These are phyloP conservation scores for Griposia aprilina DNA, from an alignment of 2,888 invertebrate species.

Conservation along the genomic window DNA sequence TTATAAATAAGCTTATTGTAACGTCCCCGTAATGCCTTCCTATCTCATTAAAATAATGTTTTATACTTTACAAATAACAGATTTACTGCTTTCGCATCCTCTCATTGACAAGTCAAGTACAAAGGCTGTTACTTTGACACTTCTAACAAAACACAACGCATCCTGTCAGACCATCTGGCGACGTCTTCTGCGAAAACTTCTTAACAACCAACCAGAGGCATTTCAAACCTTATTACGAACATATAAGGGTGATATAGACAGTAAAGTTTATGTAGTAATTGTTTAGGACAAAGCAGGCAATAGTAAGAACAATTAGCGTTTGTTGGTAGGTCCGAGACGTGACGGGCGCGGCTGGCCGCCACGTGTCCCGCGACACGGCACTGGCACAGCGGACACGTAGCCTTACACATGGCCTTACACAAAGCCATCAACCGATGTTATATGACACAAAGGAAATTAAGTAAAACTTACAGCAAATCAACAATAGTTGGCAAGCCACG, in stretches of 20 bases:
- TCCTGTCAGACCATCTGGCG: conserved; percentile 81
- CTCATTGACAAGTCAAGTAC: conserved; percentile 73
- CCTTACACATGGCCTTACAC: conserved; percentile 41
- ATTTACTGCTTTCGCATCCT: conserved; percentile 70
- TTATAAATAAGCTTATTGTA: conserved; percentile 28
- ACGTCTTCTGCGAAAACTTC: conserved; percentile 63
- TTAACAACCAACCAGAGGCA: conserved; percentile 24
- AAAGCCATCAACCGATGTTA: background rate
- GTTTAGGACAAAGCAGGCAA: conserved; percentile 73
- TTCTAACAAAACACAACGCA: conserved; percentile 76
- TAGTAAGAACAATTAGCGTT: conserved; percentile 77
- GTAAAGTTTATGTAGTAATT: conserved; percentile 63
- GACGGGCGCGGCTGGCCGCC: conserved; percentile 74
- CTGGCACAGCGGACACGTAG: conserved; percentile 43
- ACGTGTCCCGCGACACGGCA: conserved; percentile 67
- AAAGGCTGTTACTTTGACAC: conserved; percentile 78
- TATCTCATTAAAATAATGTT: conserved; percentile 61
- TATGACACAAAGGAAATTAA: conserved; percentile 9
- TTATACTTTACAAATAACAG: conserved; percentile 72
- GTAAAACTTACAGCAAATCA: conserved; percentile 1
- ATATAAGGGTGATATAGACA: conserved; percentile 30
- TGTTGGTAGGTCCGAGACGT: conserved; percentile 77
- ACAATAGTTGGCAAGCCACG: background rate
- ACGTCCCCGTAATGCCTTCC: conserved; percentile 40
- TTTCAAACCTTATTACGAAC: conserved; percentile 54